phyloP scores from a whole-genome alignment of 2,888 invertebrate genomes.

The Acrocera orbiculus region DNA sequence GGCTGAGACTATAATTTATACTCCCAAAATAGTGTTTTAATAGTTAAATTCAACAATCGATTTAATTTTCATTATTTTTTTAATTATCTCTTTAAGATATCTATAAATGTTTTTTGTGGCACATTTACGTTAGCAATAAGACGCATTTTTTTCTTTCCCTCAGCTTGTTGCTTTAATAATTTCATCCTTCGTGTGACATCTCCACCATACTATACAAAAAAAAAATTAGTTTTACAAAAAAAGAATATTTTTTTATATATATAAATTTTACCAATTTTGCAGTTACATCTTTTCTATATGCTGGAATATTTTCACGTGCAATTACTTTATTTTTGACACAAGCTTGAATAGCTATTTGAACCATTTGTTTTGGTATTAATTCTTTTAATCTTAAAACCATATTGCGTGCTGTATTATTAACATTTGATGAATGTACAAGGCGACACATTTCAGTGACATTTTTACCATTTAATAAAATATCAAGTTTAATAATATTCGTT shows the following conservation, averaged over 20 bases:
- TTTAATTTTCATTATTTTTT: too few relatives aligned
- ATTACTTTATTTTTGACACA: conserved; percentile 58
- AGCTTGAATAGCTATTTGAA: conserved; percentile 77
- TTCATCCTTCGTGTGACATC: conserved; percentile 82
- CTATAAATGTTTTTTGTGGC: conserved; percentile 85
- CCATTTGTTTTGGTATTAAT: conserved; percentile 75
- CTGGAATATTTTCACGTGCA: conserved; percentile 70
- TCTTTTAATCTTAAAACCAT: conserved; percentile 62
- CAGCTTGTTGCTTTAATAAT: conserved; percentile 71
- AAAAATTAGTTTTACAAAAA: too few relatives aligned
- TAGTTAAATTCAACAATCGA: too few relatives aligned
- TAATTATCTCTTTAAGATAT: conserved; percentile 59
- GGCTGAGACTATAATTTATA: too few relatives aligned
- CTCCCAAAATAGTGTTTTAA: too few relatives aligned
- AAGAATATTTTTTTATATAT: too few relatives aligned
- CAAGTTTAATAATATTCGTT: conserved; percentile 63
- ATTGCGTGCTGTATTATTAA: conserved; percentile 42
- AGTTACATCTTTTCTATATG: conserved; percentile 82
- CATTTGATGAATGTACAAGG: conserved; percentile 58
- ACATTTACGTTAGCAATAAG: conserved; percentile 79
- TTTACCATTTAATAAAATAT: conserved; percentile 52
- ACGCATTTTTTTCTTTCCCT: conserved; percentile 87
- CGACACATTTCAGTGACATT: conserved; percentile 68
- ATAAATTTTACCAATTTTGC: conserved; percentile 73
- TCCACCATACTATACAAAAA: conserved; percentile 62